These are phyloP conservation scores for Monomorium pharaonis DNA, from an alignment of 1,140 invertebrate genomes.

Conservation along the genomic window DNA sequence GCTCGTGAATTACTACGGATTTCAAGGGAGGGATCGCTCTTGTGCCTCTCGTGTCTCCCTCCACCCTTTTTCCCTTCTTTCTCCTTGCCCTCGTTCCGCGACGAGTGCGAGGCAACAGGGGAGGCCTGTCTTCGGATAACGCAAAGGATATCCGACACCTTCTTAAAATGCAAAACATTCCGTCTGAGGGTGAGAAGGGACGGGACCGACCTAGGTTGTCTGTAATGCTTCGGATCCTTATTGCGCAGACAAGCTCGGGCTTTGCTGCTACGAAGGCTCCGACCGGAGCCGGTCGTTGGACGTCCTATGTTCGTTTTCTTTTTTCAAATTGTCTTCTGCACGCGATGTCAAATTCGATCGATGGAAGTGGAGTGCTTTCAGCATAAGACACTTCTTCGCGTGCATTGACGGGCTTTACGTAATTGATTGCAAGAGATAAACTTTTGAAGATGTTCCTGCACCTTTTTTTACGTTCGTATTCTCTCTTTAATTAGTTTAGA, in stretches of 20 bases:
- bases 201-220: constrained; percentile 50
- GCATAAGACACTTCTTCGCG: background rate
- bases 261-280: constrained; percentile 65
- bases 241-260: constrained; percentile 75
- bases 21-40: constrained; percentile 66
- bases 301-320: background rate
- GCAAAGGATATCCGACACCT: constrained; percentile 81
- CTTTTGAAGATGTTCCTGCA: background rate
- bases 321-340: constrained; percentile 29
- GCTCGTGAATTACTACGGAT: constrained; percentile 77
- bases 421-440: constrained; percentile 22
- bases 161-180: constrained; percentile 85
- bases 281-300: constrained; percentile 48
- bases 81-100: constrained; percentile 34
- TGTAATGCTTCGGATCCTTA: constrained; percentile 72
- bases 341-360: constrained; percentile 34
- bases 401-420: background rate
- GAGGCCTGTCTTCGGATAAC: constrained; percentile 73
- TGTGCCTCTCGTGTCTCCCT: constrained; percentile 33
- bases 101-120: constrained; percentile 52
- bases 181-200: constrained; percentile 69
- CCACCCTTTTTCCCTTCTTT: constrained; percentile 9
- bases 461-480: background rate
- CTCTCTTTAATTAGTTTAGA: background rate
- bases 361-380: constrained; percentile 11